Percentiles rank a stretch among this genome's conserved stretches.
Conservation (phyloP, 2,797 vertebrate species). For the Sphenodon punctatus region DNA sequence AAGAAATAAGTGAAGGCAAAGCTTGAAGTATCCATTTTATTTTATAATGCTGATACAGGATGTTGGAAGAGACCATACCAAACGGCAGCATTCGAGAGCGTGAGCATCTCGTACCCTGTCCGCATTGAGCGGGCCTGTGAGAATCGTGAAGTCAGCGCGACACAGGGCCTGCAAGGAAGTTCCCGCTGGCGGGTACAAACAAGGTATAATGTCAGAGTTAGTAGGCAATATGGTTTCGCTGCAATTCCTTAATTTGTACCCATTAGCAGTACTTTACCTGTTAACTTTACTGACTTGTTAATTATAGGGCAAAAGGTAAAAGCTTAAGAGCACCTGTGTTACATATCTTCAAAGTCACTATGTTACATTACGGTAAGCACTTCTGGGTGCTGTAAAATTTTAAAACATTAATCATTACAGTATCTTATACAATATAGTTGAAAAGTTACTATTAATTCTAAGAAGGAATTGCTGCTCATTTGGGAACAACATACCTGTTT, state of each 20-base stretch:
- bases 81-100: conserved; percentile 99
- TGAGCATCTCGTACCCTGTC: conserved; percentile 99
- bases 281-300: conserved; percentile 97
- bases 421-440: conserved; percentile 81
- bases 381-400: conserved; percentile 95
- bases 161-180: conserved; percentile 99
- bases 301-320: conserved; percentile 94
- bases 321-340: conserved; percentile 90
- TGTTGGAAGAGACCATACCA: conserved; percentile 99
- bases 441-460: conserved; percentile 70
- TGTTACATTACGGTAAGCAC: conserved; percentile 97
- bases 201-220: conserved; percentile 99
- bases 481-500: conserved; percentile 87
- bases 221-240: conserved; percentile 97
- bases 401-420: conserved; percentile 88
- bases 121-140: conserved; percentile 99
- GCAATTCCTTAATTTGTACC: conserved; percentile 99
- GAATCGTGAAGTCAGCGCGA: conserved; percentile 99
- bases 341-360: conserved; percentile 92
- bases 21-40: conserved; percentile 97
- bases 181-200: conserved; percentile 99
- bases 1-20: conserved; percentile 95
- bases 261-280: conserved; percentile 99
- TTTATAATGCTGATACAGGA: conserved; percentile 99
- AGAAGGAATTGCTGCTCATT: conserved; percentile 30